Conservation (phyloP, 2,888 invertebrate species). For the Argyresthia goedartella region DNA sequence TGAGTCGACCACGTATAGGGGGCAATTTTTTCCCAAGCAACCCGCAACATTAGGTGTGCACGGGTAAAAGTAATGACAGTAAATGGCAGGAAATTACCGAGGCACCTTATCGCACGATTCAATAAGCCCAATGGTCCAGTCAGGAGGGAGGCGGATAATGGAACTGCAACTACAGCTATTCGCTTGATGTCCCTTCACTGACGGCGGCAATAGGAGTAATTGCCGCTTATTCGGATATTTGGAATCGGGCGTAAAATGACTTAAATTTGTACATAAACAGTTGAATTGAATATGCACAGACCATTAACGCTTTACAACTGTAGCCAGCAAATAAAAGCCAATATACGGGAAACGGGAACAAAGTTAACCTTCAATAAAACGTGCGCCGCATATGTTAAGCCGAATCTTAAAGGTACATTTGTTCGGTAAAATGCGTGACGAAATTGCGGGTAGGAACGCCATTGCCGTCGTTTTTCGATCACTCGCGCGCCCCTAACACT, state of each 20-base stretch:
- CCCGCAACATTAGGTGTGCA: constrained; percentile 40
- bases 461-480: constrained; percentile 54
- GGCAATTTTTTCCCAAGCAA: constrained; percentile 26
- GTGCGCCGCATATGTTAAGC: constrained; percentile 59
- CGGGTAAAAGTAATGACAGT: constrained; percentile 53
- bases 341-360: constrained; percentile 31
- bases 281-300: constrained; percentile 16
- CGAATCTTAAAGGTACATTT: constrained; percentile 61
- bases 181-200: constrained; percentile 33
- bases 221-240: constrained; percentile 44
- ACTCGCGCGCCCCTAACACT: constrained; percentile 51
- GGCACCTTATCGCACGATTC: constrained; percentile 65
- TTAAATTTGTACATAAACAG: neutral
- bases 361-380: constrained; percentile 59
- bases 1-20: constrained; percentile 21
- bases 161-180: constrained; percentile 55
- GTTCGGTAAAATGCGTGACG: constrained; percentile 65
- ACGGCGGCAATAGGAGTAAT: constrained; percentile 49
- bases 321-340: constrained; percentile 34
- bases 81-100: constrained; percentile 66
- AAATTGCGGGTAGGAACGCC: constrained; percentile 51
- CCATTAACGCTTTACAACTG: constrained; percentile 36
- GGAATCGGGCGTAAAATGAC: constrained; percentile 8
- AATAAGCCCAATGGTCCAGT: constrained; percentile 51
- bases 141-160: constrained; percentile 50